Evolutionary conservation across 37 sponge, comb jelly and placozoan genomes (phyloP).

Genomic region (Mnemiopsis leidyi): DNA sequence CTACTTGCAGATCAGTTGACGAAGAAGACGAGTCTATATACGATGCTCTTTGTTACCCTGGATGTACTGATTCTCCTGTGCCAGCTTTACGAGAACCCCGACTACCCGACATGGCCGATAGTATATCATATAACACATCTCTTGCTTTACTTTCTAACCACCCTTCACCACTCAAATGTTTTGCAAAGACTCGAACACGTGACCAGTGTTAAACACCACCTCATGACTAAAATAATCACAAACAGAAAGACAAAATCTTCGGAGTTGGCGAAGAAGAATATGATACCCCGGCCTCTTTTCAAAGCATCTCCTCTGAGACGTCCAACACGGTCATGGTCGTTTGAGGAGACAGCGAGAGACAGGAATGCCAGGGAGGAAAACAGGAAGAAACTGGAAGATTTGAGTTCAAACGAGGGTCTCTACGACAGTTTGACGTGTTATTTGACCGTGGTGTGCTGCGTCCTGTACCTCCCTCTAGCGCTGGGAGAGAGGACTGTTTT

Average conservation of each 20-base stretch:
- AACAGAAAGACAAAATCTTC: not conserved
- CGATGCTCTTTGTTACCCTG: not conserved
- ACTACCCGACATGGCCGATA: not conserved
- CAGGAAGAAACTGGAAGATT: not conserved
- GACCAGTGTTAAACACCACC: not conserved
- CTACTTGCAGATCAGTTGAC: not conserved
- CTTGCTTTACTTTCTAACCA: not conserved
- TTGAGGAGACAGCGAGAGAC: not conserved
- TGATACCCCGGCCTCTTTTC: not conserved
- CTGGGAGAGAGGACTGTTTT: not conserved
- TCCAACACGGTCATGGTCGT: not conserved
- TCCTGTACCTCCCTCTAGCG: not conserved
- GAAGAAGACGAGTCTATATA: not conserved
- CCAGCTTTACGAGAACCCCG: not conserved
- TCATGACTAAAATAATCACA: not conserved
- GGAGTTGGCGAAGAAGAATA: not conserved
- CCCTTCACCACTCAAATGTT: not conserved
- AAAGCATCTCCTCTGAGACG: not conserved
- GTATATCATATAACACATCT: not conserved
- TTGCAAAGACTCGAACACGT: not conserved
- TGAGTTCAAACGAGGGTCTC: not conserved
- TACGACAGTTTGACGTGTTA: not conserved
- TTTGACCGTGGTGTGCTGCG: not conserved
- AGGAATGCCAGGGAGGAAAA: not conserved
- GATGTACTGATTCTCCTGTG: not conserved